Evolutionary conservation across 2,888 invertebrate species (phyloP).

Genomic region (Phoronis australis): DNA sequence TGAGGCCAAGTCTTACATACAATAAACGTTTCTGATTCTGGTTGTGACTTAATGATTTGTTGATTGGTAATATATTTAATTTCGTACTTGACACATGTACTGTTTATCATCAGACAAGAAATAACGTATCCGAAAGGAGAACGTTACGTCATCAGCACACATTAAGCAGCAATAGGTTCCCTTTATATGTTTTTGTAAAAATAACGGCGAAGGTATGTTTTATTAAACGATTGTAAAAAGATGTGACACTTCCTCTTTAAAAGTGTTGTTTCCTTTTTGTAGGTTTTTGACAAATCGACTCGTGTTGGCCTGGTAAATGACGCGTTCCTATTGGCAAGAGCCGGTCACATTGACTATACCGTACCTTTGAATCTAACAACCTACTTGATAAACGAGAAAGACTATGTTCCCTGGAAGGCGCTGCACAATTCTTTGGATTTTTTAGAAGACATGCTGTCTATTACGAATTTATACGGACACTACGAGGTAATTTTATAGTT

Average conservation of each 20-base stretch:
- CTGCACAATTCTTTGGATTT: constrained; percentile 43
- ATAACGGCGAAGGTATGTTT: no score
- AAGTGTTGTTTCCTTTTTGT: constrained; percentile 4
- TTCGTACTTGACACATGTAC: no score
- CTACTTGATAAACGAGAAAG: constrained; percentile 42
- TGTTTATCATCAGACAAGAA: no score
- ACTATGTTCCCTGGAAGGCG: constrained; percentile 49
- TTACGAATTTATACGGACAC: constrained; percentile 39
- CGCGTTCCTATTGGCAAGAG: constrained; percentile 47
- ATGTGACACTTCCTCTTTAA: neutral
- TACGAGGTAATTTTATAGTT: constrained; percentile 28
- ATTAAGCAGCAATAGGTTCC: no score
- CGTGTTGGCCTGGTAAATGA: constrained; percentile 48
- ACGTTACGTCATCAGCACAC: no score
- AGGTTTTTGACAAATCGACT: constrained; percentile 44
- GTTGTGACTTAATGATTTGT: no score
- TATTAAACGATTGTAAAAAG: no score
- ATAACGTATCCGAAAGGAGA: no score
- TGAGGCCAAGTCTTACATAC: no score
- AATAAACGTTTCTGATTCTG: no score
- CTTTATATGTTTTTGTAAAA: no score
- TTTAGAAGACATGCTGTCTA: constrained; percentile 44
- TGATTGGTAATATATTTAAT: no score
- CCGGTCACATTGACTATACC: constrained; percentile 39
- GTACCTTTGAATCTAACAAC: constrained; percentile 46